These are phyloP conservation scores for Ia io DNA, from an alignment of 2,113 vertebrate genomes.

Conservation along the genomic window DNA sequence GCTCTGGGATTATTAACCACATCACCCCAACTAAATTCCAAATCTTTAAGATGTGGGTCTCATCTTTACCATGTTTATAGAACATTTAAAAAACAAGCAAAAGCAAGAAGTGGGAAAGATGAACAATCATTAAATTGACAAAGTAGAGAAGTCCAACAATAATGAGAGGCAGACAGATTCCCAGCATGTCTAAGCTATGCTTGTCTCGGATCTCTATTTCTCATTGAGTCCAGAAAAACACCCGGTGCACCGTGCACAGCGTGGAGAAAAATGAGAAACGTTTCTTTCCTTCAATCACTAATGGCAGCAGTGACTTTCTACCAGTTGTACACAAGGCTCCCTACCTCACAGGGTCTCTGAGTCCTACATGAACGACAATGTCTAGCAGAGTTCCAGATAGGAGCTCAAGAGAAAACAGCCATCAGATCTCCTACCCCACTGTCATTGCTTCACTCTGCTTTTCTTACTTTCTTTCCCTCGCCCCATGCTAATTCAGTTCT, in stretches of 20 bases:
- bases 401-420: background rate
- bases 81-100: background rate
- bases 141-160: background rate
- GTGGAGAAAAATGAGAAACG: rapidly evolving
- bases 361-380: rapidly evolving
- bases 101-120: background rate
- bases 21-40: background rate
- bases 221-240: background rate
- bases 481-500: background rate
- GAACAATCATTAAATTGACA: background rate
- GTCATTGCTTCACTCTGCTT: background rate
- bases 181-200: background rate
- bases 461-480: rapidly evolving
- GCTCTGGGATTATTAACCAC: background rate
- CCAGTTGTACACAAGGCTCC: background rate
- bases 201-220: background rate
- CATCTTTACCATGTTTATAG: background rate
- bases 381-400: background rate
- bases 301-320: background rate
- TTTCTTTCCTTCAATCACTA: background rate
- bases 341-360: background rate
- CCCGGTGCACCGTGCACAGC: background rate
- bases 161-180: background rate
- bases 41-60: background rate
- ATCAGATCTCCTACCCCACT: rapidly evolving